Evolutionary conservation across 2,888 invertebrate species (phyloP), one percentile per base, ranked within the genome.

Genomic region (Drosophila birchii): DNA sequence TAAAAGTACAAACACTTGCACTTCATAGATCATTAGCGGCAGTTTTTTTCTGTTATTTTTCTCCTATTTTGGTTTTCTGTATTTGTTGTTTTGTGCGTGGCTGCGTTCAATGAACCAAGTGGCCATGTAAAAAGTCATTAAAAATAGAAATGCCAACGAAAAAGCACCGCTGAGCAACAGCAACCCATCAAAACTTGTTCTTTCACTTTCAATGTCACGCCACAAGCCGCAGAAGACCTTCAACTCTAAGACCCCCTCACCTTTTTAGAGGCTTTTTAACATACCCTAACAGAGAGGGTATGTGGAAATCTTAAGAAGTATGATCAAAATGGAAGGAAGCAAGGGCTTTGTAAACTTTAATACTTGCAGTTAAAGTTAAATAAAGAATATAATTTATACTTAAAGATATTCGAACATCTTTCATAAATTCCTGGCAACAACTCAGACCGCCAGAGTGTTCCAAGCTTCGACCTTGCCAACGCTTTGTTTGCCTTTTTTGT

Each of bases 181-280:
- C 58, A 66, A 66, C 36, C 64, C 64, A 66, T 66, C 62, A 75
- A 88, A 86, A 86, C 86, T 86, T 88, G 88, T 86, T 86, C 86
- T 86, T 86, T 86, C 86, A 86, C 86, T 86, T 86, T 86, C 88
- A 86, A 86, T 86, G 86, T 88, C 86, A 88, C 70, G 86, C 81
- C 83, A 75, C 56, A 57, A 67, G 69, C 56, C 73, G 73, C 76
- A 78, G 76, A 86, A 88, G 86, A 86, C 86, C 86, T 86, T 86
- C 88, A 86, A 86, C 88, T 86, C 80, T 20, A 44, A 75, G 73
- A 69, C 47, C 58, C 77, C 77, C 64, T 41, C 59, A 56, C 43
- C 45, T 39, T 67, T 38, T 66, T 56, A 69, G 34, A 36, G 34
- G 34, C 34, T 16, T 6, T 20, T 36, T 23, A n/a, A n/a, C n/a